Conservation (phyloP, 2,113 vertebrate genomes). For the Paraplagusia blochii region DNA sequence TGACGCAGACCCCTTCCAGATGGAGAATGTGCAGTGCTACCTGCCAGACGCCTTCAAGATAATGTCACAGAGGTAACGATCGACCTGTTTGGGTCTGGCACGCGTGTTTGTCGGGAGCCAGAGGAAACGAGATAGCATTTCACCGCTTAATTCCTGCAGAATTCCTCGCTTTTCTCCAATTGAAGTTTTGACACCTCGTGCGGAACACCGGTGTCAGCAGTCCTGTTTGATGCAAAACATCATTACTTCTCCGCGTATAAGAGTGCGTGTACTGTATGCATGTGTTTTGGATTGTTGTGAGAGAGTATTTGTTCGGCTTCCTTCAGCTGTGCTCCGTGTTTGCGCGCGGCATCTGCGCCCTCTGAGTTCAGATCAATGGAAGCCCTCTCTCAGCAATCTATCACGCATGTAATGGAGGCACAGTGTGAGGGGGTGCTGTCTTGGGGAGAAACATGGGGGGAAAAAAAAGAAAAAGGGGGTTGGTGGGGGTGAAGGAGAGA, state of each 20-base stretch:
- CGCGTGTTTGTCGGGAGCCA: conserved; percentile 32
- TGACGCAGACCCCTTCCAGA: conserved; percentile 91
- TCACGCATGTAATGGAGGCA: conserved; percentile 67
- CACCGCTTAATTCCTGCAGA: conserved; percentile 40
- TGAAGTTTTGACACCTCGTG: conserved; percentile 20
- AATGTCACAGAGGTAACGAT: conserved; percentile 88
- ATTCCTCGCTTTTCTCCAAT: conserved; percentile 29
- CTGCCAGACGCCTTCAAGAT: conserved; percentile 90
- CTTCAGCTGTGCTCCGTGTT: conserved; percentile 54
- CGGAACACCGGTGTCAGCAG: conserved; percentile 29
- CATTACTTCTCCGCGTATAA: conserved; percentile 4
- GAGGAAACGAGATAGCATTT: conserved; percentile 40
- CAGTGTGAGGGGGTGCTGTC: conserved; percentile 46
- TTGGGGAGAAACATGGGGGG: conserved; percentile 33
- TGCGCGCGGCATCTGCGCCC: conserved; percentile 66
- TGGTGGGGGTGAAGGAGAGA: conserved; percentile 20
- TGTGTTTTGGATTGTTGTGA: conserved; percentile 14
- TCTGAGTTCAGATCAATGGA: conserved; percentile 67
- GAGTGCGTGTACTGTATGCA: conserved; percentile 1
- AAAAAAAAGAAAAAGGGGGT: neutral
- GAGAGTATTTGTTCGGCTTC: conserved; percentile 36
- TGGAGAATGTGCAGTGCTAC: conserved; percentile 95
- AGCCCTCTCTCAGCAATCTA: conserved; percentile 69
- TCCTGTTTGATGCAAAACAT: conserved; percentile 1
- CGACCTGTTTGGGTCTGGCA: conserved; percentile 36